Base-by-base conservation (phyloP, 2,888 invertebrate genomes). In the Diadegma fenestrale region DNA sequence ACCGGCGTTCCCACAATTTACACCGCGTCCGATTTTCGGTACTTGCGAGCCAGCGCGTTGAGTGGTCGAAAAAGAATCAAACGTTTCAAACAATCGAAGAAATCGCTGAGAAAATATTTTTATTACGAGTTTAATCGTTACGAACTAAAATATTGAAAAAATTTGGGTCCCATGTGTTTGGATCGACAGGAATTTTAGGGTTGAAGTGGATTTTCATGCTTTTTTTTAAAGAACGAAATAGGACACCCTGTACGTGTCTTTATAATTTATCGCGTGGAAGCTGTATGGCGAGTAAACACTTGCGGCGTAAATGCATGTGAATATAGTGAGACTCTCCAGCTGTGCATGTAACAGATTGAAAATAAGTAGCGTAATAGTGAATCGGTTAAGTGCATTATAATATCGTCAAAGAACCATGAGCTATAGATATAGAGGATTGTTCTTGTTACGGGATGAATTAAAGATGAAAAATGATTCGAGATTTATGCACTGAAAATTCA, bases 281-380 rank as follows among this genome's bases (percentile, higher is more conserved):
- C 51, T 51, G 26, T 26, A 58, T 10, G 12, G 22, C 22, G 58
- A 58, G 41, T 51, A 41, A 63, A 45, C 26, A 75, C 43, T 75
- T 48, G 75, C 45, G 45, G 75, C 26, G 43, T 75, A 45, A 63
- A 45, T 45, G 61, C 48, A 48, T 17, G 76, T 76, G 76, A 76
- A 33, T 76, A 51, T 14, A 58, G 58, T 26, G 37, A 33, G 76
- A 64, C 76, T 64, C 45, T 63, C 64, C 75, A 76, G 75, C 76
- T 76, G 63, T 19, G 76, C 76, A 63, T 75, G 63, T 30, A 63
- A 63, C 45, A 63, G 63, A 75, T n/a, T 30, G 19, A 48, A 64
- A 45, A 72, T 58, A 58, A 58, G 54, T 37, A 51, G 72, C 58
- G 22, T 72, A 72, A 72, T 54, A 72, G 72, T 72, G 54, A 33